Base-by-base conservation (phyloP, 2,113 vertebrate species). In the Brachyistius frenatus region DNA sequence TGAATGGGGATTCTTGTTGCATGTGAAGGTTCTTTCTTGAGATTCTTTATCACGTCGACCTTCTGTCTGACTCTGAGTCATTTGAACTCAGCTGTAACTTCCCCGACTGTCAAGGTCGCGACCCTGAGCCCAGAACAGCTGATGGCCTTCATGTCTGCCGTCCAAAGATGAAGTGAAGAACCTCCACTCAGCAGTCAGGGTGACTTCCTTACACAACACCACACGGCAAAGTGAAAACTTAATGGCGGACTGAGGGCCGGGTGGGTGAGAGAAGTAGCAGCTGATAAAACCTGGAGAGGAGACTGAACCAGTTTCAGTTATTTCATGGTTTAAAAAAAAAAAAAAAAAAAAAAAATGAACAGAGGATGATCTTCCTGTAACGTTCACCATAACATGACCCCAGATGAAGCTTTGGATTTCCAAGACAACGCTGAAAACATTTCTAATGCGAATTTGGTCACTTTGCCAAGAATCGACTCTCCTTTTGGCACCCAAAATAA, bases 141-240 rank as follows among this genome's bases (percentile, higher is more conserved):
- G 78, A 85, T 75, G 81, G 46, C 71, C 57, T n/a, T 63, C 46
- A 0, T 69, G 76, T 85, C 81, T 69, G 6, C 1, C 15, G 55
- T 67, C 55, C 77, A 76, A 55, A 81, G 83, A 75, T 70, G 58
- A 87, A 69, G n/a, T 2, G 4, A 23, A 30, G 33, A 7, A 44
- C 36, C 68, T 66, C 31, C 46, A 56, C 66, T 39, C 5, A 15
- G 41, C 61, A 23, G 49, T 41, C 23, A 55, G 11, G 47, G 46
- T 61, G 50, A 69, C 36, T 1, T 7, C 14, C 47, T 86, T 85
- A 76, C 61, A 54, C 46, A 80, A 75, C 56, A 54, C 46, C 78
- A 75, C 56, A 23, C 2, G 2, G 32, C 23, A 13, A 39, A 49
- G 32, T 16, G 61, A 66, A 67, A 50, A 16, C 14, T 32, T 0